A percentile compares a stretch with the other conserved stretches of the same genome.
phyloP scores from a whole-genome alignment of 2,888 invertebrate genomes.

The Pristionchus fissidentatus region DNA sequence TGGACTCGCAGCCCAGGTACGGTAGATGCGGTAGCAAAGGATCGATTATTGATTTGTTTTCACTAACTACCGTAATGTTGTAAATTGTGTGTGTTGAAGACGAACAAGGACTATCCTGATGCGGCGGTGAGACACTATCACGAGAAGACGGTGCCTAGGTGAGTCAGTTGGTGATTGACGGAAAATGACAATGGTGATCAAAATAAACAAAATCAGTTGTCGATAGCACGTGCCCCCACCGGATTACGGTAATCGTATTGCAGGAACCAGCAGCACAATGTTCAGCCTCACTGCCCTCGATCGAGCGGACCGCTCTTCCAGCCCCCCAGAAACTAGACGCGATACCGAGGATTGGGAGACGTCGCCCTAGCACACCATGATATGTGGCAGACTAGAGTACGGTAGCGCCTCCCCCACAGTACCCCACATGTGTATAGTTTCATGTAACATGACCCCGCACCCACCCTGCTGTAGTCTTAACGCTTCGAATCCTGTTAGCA shows the following conservation, averaged over 20 bases:
- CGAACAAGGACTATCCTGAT: slow-evolving; percentile 62
- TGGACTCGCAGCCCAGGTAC: slow-evolving; percentile 60
- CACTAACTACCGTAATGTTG: not conserved
- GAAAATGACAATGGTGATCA: too few species aligned
- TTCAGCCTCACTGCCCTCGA: not conserved
- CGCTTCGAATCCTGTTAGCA: not conserved
- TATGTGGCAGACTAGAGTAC: too few species aligned
- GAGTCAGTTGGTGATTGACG: not conserved
- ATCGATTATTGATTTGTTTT: not conserved
- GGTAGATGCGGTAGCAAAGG: not conserved
- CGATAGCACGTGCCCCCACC: not conserved
- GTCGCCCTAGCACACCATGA: too few species aligned
- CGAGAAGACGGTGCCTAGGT: slow-evolving; percentile 60
- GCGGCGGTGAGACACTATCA: slow-evolving; percentile 58
- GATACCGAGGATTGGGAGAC: not conserved
- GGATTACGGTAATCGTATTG: not conserved
- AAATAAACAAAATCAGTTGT: slow-evolving; percentile 9
- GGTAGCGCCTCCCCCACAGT: too few species aligned
- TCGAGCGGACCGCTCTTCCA: slow-evolving; percentile 34
- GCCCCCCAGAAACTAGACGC: slow-evolving; percentile 21
- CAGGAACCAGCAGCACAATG: slow-evolving; percentile 38
- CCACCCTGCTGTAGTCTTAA: not conserved
- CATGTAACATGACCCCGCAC: not conserved
- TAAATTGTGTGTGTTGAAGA: slow-evolving; percentile 51
- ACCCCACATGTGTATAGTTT: not conserved